Base-by-base conservation (phyloP, 2,888 invertebrate genomes). In the Aplocera efformata region DNA sequence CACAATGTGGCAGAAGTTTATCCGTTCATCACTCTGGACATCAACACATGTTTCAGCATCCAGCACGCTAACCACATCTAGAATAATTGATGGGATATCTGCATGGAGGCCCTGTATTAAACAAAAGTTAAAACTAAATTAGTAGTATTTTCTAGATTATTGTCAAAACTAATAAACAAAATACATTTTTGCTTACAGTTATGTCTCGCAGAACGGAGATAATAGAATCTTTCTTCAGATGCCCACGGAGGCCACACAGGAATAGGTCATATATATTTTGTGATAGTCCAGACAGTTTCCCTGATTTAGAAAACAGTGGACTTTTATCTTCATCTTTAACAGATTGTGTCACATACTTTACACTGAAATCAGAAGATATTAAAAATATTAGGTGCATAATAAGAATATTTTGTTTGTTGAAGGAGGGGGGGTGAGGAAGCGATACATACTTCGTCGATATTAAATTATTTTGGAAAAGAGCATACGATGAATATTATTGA, bases 51-150 rank as follows among this genome's bases (percentile, higher is more conserved):
- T 94, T 78, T 97, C 96, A 22, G 94, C 92, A 88, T 98, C 97
- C 48, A 96, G 90, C 41, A 96, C 90, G 67, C 94, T 94, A 46
- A 96, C 90, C 42, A 96, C 92, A 80, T 98, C 98, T 65, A 96
- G 89, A 48, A 97, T 90, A 40, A 96, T 91, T 20, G 96, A 95
- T 45, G 96, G 93, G 62, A 97, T 89, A 66, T 95, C 95, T 53
- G 91, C 90, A 82, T 96, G 94, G 48, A 94, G 79, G 41, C 85
- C 82, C 96, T 96, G 77, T 31, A 90, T 66, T 20, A 21, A 24
- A n/a, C 32, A 26, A n/a, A 17, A 23, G 7, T 20, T n/a, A 30
- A 10, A 10, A 28, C n/a, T n/a, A n/a, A n/a, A n/a, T n/a, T n/a
- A n/a, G n/a, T n/a, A n/a, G n/a, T n/a, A n/a, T n/a, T n/a, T n/a